Evolutionary conservation across 2,113 vertebrate species (phyloP).

Genomic region (Hippocampus mohnikei): DNA sequence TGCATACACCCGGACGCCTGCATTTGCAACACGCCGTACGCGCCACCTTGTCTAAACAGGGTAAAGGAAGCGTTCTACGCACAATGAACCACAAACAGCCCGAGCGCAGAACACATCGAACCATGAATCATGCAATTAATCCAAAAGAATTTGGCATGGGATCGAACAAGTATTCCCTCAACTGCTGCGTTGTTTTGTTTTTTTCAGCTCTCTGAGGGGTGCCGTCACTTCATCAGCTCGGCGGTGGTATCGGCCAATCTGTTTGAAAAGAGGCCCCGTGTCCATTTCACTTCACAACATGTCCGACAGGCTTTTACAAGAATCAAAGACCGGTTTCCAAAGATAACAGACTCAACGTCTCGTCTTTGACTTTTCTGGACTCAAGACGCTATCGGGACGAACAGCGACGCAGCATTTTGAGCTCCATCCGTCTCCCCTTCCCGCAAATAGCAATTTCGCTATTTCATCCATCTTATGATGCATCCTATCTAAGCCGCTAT

Average conservation of each 20-base stretch:
- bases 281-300: constrained; percentile 45
- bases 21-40: background rate
- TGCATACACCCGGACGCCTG: constrained; percentile 37
- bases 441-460: constrained; percentile 54
- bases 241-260: constrained; percentile 54
- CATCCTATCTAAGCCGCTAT: constrained; percentile 56
- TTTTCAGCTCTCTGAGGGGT: constrained; percentile 10
- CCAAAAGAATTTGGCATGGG: constrained; percentile 7
- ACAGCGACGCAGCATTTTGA: constrained; percentile 33
- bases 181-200: constrained; percentile 1
- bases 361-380: constrained; percentile 42
- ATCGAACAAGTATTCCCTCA: constrained; percentile 18
- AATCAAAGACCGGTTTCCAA: constrained; percentile 28
- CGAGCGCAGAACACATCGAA: background rate
- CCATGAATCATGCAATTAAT: background rate
- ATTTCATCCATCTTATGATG: constrained; percentile 63
- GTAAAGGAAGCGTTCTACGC: too few relatives aligned
- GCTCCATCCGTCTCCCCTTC: constrained; percentile 36
- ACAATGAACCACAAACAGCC: too few relatives aligned
- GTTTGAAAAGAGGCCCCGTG: constrained; percentile 43
- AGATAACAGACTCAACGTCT: constrained; percentile 22
- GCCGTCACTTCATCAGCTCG: constrained; percentile 49
- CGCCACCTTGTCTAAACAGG: background rate
- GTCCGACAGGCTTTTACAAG: constrained; percentile 40
- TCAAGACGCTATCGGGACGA: constrained; percentile 48